phyloP scores from a whole-genome alignment of 2,113 vertebrate species.

The Ciconia stormi region DNA sequence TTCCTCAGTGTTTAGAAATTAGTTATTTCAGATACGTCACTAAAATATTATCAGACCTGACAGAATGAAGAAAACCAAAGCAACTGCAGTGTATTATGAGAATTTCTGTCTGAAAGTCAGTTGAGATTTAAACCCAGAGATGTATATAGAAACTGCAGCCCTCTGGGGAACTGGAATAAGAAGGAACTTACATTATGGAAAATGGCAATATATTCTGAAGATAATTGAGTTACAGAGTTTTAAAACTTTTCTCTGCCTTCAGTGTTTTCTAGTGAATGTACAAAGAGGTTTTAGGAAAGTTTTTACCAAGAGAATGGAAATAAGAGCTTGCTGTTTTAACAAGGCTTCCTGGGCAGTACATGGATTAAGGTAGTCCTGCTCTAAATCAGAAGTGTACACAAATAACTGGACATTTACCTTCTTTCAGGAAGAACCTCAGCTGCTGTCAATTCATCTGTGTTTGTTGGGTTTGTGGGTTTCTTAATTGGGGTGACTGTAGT shows the following conservation, averaged over 20 bases:
- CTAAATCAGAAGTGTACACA: neutral
- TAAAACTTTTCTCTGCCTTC: neutral
- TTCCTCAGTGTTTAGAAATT: neutral
- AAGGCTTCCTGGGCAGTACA: neutral
- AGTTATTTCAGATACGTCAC: neutral
- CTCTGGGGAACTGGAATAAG: neutral
- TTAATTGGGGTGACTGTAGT: slow-evolving; percentile 65
- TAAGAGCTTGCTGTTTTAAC: neutral
- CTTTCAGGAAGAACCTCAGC: slow-evolving; percentile 82
- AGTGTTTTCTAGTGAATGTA: neutral
- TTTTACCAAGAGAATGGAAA: neutral
- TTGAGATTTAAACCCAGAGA: neutral
- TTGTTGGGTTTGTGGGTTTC: slow-evolving; percentile 54
- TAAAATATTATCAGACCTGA: neutral
- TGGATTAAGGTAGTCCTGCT: slow-evolving; percentile 1
- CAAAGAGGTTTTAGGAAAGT: neutral
- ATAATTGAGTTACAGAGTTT: neutral
- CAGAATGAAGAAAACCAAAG: neutral
- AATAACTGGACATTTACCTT: slow-evolving; percentile 76
- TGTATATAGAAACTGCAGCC: neutral
- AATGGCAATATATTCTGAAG: neutral
- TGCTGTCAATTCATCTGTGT: slow-evolving; percentile 59
- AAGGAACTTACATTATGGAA: neutral
- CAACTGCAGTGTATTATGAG: neutral
- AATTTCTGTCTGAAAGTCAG: neutral